Conservation (phyloP, 2,797 vertebrate genomes). For the Carapus acus region DNA sequence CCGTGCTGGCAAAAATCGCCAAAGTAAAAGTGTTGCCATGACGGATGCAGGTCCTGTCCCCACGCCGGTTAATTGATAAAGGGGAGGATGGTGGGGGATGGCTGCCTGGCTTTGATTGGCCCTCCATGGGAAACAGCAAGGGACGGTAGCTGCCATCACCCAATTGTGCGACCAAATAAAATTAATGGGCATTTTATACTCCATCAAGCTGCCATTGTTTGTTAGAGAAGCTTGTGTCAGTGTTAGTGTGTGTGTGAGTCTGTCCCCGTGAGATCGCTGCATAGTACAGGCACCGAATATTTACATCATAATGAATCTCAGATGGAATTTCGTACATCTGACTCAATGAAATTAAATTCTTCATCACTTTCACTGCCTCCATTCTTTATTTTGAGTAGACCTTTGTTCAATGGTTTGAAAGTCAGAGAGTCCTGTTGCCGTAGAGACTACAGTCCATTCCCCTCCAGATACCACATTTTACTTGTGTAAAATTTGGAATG, state of each 20-base stretch:
- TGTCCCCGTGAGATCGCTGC: no score
- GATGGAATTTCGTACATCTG: no score
- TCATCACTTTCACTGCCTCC: no score
- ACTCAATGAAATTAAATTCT: no score
- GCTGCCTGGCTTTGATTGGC: conserved; percentile 41
- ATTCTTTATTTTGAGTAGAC: no score
- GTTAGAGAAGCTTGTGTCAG: conserved; percentile 34
- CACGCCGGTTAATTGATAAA: conserved; percentile 54
- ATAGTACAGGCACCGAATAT: no score
- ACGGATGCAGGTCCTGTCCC: conserved; percentile 60
- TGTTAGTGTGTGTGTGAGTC: conserved; percentile 10
- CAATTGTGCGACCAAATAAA: conserved; percentile 10
- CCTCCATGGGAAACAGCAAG: conserved; percentile 31
- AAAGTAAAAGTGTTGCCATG: conserved; percentile 64
- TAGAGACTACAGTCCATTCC: no score
- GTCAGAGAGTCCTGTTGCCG: no score
- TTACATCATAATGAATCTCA: no score
- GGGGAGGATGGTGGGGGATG: conserved; percentile 37
- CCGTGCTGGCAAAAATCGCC: conserved; percentile 66
- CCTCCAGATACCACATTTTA: no score
- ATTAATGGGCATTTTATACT: conserved; percentile 36
- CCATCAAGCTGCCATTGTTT: conserved; percentile 23
- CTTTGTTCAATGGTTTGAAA: no score
- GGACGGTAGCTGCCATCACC: conserved; percentile 18
- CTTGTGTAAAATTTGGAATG: no score